Conservation (phyloP, 2,888 invertebrate species). For the Teinopalpus imperialis region DNA sequence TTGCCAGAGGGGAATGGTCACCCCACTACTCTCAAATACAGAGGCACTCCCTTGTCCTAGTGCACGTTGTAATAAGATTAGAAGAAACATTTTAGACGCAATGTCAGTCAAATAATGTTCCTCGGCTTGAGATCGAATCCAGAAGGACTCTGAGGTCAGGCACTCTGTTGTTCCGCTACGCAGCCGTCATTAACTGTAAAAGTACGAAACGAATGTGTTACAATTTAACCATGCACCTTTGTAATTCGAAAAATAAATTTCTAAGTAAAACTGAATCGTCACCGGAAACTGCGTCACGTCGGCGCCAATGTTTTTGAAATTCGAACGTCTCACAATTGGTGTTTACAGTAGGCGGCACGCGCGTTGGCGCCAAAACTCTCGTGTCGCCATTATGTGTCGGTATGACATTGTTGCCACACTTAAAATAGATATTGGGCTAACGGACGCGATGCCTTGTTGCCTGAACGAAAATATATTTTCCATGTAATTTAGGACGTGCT, state of each 20-base stretch:
- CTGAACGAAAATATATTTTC: conserved; percentile 35
- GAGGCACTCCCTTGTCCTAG: no score
- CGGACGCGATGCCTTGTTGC: conserved; percentile 39
- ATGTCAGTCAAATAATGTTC: no score
- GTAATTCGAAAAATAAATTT: conserved; percentile 39
- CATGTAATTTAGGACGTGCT: conserved; percentile 6
- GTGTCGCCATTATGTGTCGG: conserved; percentile 57
- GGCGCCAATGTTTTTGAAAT: conserved; percentile 75
- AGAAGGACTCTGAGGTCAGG: no score
- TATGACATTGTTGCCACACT: conserved; percentile 73
- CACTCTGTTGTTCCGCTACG: no score
- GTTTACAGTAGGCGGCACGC: conserved; percentile 74
- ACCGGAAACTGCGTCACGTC: conserved; percentile 77
- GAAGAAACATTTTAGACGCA: no score
- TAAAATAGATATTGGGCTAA: conserved; percentile 58
- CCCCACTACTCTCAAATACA: no score
- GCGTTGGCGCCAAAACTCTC: conserved; percentile 62
- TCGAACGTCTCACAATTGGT: conserved; percentile 66
- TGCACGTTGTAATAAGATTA: no score
- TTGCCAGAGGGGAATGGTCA: no score
- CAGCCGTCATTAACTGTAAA: no score
- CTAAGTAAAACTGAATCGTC: conserved; percentile 56
- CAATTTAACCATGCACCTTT: conserved; percentile 5
- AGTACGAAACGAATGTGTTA: no score
- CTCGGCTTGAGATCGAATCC: no score